These are phyloP conservation scores for Ricordea florida DNA, from an alignment of 92 coral and sea anemone species.

Conservation along the genomic window DNA sequence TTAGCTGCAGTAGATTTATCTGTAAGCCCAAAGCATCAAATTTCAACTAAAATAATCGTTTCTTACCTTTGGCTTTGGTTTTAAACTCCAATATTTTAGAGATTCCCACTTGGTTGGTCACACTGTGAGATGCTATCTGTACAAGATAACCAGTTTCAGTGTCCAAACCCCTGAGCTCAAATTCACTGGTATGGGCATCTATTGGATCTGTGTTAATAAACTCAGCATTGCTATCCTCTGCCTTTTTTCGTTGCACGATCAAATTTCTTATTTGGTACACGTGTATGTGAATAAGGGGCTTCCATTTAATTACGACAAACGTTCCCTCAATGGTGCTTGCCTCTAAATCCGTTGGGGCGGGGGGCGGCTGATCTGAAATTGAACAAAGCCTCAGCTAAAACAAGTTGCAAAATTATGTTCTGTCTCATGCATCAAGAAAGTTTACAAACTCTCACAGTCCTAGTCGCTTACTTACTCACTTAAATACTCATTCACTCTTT, in stretches of 20 bases:
- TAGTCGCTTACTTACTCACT: too few species aligned
- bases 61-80: too few species aligned
- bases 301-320: constrained; percentile 19
- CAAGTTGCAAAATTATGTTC: too few species aligned
- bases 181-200: not conserved
- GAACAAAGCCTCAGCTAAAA: not conserved
- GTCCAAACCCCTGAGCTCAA: constrained; percentile 15
- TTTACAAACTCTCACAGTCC: too few species aligned
- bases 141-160: constrained; percentile 21
- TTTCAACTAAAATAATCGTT: too few species aligned
- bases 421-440: too few species aligned
- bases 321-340: not conserved
- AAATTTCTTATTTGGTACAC: constrained; percentile 44
- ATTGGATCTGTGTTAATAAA: constrained; percentile 16
- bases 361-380: constrained; percentile 8
- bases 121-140: too few species aligned
- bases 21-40: too few species aligned
- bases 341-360: constrained; percentile 34
- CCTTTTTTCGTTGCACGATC: constrained; percentile 33
- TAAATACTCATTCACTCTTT: too few species aligned
- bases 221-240: not conserved
- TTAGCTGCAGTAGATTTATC: too few species aligned
- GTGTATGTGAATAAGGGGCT: constrained; percentile 14
- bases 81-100: too few species aligned
- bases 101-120: too few species aligned